Conservation (phyloP, 1,140 invertebrate genomes). For the Himalopsyche phryganea region DNA sequence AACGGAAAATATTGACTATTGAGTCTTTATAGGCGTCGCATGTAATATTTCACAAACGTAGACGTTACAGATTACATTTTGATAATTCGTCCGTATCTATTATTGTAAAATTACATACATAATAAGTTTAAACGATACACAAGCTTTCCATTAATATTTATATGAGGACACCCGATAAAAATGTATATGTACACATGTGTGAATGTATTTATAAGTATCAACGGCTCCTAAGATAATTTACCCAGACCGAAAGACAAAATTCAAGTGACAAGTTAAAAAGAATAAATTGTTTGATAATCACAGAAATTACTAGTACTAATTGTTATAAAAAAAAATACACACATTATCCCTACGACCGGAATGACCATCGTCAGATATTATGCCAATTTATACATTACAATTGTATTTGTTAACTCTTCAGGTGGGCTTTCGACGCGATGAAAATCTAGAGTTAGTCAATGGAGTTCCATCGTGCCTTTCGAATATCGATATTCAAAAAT, state of each 20-base stretch:
- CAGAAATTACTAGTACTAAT: constrained; percentile 19
- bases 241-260: constrained; percentile 1
- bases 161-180: constrained; percentile 28
- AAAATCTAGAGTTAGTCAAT: no score
- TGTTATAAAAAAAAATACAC: constrained; percentile 12
- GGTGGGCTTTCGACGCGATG: no score
- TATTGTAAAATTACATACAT: no score
- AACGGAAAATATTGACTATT: constrained; percentile 4
- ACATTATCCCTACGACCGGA: constrained; percentile 18
- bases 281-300: constrained; percentile 19
- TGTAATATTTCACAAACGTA: not conserved
- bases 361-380: not conserved
- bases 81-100: no score
- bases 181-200: constrained; percentile 31
- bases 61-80: not conserved
- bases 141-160: no score
- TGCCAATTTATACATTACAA: no score
- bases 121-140: no score
- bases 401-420: no score
- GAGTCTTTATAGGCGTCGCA: not conserved
- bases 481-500: no score
- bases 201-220: constrained; percentile 30
- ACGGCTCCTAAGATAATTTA: constrained; percentile 30
- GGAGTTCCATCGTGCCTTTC: no score
- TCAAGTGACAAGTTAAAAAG: constrained; percentile 10